These are phyloP conservation scores for Thera obeliscata DNA, from an alignment of 2,888 invertebrate genomes.

Conservation along the genomic window DNA sequence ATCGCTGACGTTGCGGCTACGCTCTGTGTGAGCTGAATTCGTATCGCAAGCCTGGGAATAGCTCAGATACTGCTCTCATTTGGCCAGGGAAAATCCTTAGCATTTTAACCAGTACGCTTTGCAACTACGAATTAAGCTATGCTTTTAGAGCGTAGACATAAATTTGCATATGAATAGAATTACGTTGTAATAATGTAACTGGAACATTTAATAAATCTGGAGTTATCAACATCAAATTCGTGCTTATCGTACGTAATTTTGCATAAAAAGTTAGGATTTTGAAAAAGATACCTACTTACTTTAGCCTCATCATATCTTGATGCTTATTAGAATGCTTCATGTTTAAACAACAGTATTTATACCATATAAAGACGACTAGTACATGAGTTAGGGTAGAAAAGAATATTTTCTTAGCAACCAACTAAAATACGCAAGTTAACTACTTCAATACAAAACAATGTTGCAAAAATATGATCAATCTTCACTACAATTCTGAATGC, in stretches of 20 bases:
- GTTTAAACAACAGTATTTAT: no score
- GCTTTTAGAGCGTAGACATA: conserved; percentile 61
- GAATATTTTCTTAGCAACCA: no score
- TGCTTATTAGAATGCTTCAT: no score
- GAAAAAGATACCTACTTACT: conserved; percentile 20
- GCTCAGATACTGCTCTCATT: conserved; percentile 75
- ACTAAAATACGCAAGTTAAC: no score
- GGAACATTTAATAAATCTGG: conserved; percentile 38
- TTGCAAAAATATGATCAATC: no score
- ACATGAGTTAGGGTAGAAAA: no score
- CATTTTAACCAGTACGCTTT: conserved; percentile 74
- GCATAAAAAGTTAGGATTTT: conserved; percentile 39
- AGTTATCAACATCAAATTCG: conserved; percentile 37
- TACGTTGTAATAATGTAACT: conserved; percentile 48
- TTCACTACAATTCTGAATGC: no score
- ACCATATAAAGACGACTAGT: no score
- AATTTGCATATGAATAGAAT: conserved; percentile 70
- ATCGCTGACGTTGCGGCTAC: conserved; percentile 49
- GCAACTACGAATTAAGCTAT: conserved; percentile 76
- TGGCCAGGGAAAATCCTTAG: conserved; percentile 74
- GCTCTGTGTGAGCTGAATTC: conserved; percentile 78
- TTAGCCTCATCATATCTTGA: no score
- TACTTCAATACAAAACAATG: no score
- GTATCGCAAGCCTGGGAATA: conserved; percentile 77
- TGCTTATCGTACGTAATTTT: conserved; percentile 6